Percentiles rank a stretch among this genome's conserved stretches.
phyloP scores from a whole-genome alignment of 2,888 invertebrate genomes.

The Sphaerophoria rueppellii region DNA sequence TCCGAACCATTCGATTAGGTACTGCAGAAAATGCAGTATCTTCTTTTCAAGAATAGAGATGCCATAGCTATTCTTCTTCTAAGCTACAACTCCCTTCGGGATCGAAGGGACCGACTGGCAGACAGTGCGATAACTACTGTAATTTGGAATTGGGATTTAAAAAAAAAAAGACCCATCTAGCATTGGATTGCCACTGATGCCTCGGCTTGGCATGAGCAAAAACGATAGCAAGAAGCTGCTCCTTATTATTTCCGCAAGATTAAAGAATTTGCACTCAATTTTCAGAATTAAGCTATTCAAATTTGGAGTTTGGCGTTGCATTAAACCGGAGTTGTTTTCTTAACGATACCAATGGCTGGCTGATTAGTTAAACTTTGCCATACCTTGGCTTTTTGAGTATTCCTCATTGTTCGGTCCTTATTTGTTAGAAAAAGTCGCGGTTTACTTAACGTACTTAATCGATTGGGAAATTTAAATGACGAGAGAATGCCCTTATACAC shows the following conservation, averaged over 20 bases:
- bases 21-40: constrained; percentile 73
- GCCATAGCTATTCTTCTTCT: constrained; percentile 70
- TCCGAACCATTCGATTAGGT: constrained; percentile 73
- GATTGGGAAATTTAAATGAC: constrained; percentile 61
- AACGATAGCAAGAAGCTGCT: constrained; percentile 47
- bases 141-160: neutral
- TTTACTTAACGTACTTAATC: constrained; percentile 65
- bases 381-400: constrained; percentile 36
- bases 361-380: neutral
- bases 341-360: constrained; percentile 35
- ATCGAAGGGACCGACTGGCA: constrained; percentile 1
- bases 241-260: constrained; percentile 73
- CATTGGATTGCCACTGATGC: too few species aligned
- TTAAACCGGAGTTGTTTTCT: constrained; percentile 67
- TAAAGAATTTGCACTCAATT: constrained; percentile 72
- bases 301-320: constrained; percentile 69
- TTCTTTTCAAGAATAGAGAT: constrained; percentile 69
- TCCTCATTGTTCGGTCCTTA: constrained; percentile 39
- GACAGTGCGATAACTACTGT: neutral
- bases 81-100: constrained; percentile 45
- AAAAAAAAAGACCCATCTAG: constrained; percentile 12
- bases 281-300: constrained; percentile 63
- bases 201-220: too few species aligned
- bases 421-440: constrained; percentile 51
- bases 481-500: constrained; percentile 40